Base-by-base conservation (phyloP, 2,113 vertebrate species). In the Corythoichthys haematopterus region DNA sequence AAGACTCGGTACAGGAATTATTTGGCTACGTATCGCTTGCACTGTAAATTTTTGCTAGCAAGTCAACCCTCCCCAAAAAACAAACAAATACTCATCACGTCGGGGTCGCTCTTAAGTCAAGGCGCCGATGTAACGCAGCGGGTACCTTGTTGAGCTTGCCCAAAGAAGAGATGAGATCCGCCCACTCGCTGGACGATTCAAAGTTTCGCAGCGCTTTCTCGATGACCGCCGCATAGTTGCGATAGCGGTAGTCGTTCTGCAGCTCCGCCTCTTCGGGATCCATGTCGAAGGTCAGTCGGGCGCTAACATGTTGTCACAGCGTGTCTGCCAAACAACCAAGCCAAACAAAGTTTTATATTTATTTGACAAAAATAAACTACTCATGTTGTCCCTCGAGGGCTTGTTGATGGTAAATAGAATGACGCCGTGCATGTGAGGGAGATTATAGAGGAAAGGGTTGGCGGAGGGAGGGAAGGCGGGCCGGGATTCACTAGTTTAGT, bases 81-180 rank as follows among this genome's bases (percentile, higher is more conserved):
- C 20, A 28, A 28, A 28, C 20, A 28, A 28, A 28, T 28, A 28
- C 20, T 28, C 20, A 28, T 28, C 20, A 40, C 3, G 6, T 4
- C 1, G 38, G 9, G 40, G 4, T 43, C 40, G 9, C 40, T 43
- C 40, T 43, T 43, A 43, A 43, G 40, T 43, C 40, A 43, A 43
- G 40, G 6, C 40, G 40, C 40, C 40, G 40, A 43, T 28, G 20
- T 28, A 28, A 28, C 20, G 20, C 20, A 28, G 51, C 48, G 6
- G 13, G 28, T 91, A 99, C 97, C 96, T 99, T 99, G 73, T 96
- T 99, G 80, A 99, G 95, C 74, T 99, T 99, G 63, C 97, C 97
- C 71, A 99, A 92, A 3, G 95, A 98, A 28, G 97, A 99, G 75
- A 99, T 99, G 40, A 99, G 95, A 81, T 99, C 97, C 0, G 97